Conservation (phyloP, 1,140 invertebrate genomes). For the Calliopsis andreniformis region DNA sequence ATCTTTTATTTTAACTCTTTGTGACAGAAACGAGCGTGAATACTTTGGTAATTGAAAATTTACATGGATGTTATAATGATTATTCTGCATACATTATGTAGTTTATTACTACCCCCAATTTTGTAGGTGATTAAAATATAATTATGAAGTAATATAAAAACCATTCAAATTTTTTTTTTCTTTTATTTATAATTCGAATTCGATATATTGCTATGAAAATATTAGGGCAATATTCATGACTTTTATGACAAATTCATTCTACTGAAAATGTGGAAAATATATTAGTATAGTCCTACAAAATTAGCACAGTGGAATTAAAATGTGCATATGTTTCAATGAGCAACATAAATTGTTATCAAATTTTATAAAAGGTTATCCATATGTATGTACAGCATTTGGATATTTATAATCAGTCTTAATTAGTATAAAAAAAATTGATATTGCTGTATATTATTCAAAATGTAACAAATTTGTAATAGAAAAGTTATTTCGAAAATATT, state of each 20-base stretch:
- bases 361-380: no score
- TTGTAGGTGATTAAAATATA: neutral
- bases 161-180: no score
- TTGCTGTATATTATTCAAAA: no score
- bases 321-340: neutral
- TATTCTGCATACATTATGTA: neutral
- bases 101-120: neutral
- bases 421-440: no score
- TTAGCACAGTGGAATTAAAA: no score
- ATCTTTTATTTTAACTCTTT: slow-evolving; percentile 24
- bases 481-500: neutral
- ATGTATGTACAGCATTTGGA: no score
- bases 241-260: neutral
- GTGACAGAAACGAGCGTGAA: slow-evolving; percentile 17
- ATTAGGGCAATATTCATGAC: neutral
- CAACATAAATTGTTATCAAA: neutral
- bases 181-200: no score
- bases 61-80: neutral
- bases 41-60: neutral
- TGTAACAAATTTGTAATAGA: no score
- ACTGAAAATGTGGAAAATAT: neutral
- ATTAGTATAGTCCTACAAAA: neutral
- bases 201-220: slow-evolving; percentile 7
- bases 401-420: no score
- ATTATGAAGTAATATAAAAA: neutral